Evolutionary conservation across 2,888 invertebrate genomes (phyloP).

Genomic region (Lamellibrachia satsuma): DNA sequence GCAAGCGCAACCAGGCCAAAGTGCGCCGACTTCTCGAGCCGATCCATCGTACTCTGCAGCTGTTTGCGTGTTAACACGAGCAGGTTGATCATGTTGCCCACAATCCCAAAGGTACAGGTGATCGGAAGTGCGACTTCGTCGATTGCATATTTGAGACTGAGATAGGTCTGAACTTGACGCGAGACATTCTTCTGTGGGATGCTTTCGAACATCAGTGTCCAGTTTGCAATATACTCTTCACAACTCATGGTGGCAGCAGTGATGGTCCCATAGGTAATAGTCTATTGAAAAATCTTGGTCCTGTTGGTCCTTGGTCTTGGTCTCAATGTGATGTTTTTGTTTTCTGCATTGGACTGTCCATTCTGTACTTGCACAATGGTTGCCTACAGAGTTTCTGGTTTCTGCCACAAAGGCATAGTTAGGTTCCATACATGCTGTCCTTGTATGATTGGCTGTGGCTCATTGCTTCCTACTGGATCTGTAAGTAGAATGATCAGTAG

Average conservation of each 20-base stretch:
- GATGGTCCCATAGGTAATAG: background rate
- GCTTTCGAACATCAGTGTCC: slow-evolving; percentile 10
- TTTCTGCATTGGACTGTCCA: background rate
- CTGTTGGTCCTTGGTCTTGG: background rate
- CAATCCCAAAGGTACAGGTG: slow-evolving; percentile 78
- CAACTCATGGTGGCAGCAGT: slow-evolving; percentile 29
- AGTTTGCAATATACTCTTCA: slow-evolving; percentile 29
- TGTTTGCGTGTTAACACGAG: slow-evolving; percentile 76
- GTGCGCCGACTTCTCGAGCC: slow-evolving; percentile 82
- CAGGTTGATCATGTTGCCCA: slow-evolving; percentile 81
- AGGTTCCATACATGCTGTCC: background rate
- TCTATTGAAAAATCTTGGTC: background rate
- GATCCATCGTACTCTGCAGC: slow-evolving; percentile 67
- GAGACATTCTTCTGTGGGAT: background rate
- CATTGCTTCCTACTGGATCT: background rate
- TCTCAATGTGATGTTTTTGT: background rate
- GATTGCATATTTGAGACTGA: slow-evolving; percentile 30
- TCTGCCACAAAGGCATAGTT: background rate
- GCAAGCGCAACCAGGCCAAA: slow-evolving; percentile 79
- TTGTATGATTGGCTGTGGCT: background rate
- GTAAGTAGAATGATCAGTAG: background rate
- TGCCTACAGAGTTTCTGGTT: background rate
- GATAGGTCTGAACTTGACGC: background rate
- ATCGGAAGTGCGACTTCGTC: slow-evolving; percentile 72
- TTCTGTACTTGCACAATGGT: background rate